Evolutionary conservation across 2,888 invertebrate genomes (phyloP), one percentile per base, ranked within the genome.

Genomic region (Eulithis testata): DNA sequence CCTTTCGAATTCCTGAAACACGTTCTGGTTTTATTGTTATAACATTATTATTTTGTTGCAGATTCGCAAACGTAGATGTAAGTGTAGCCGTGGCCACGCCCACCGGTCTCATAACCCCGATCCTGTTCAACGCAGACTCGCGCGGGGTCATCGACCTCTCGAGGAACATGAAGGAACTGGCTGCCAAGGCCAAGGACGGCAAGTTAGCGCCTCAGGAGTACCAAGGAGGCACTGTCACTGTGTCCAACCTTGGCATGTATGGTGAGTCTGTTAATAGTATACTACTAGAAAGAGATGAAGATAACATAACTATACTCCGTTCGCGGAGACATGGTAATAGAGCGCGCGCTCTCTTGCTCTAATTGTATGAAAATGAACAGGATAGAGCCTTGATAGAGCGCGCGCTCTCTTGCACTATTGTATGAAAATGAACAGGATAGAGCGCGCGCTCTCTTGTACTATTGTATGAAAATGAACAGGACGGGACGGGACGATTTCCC

Each of bases 11-110:
- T 21, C 2, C 21, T 31, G 6, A 31, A 31, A 31, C 4, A 31
- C 31, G n/a, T 5, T 12, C 8, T 11, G 12, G 9, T 9, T 21
- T 47, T 47, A 21, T 21, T 21, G 0, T 47, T n/a, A n/a, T n/a
- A n/a, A n/a, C n/a, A 12, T 7, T 11, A n/a, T 47, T 11, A 47
- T 47, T 43, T 31, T 21, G 21, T 86, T 86, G n/a, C 80, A 97
- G 97, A 82, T 98, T 96, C 83, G 95, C 96, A 56, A 96, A 96
- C 78, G 99, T 99, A 9, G 99, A 99, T 87, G 97, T 99, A 1
- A 98, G 97, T 79, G 97, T 99, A 65, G 99, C 99, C 0, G 99
- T 99, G 5, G 97, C 98, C 67, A 99, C 99, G 0, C 97, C 98
- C 4, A 95, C 95, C 69, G 99, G 99, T 0, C 94, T 99, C 9